phyloP scores from a whole-genome alignment of 2,888 invertebrate genomes.

The Microchrysa polita region DNA sequence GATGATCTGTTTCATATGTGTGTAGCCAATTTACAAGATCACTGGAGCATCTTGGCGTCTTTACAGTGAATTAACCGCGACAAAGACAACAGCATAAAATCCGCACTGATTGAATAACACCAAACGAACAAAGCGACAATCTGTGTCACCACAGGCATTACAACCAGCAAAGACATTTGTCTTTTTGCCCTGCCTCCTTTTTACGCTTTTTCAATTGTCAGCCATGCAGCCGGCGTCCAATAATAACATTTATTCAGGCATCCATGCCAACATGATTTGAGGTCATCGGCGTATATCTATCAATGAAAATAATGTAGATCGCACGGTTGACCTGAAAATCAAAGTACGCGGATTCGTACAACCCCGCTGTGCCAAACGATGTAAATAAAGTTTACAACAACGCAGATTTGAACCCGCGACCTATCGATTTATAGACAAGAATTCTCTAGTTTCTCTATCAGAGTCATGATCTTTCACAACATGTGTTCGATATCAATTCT shows the following conservation, averaged over 20 bases:
- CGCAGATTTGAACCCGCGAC: conserved; percentile 11
- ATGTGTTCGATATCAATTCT: background rate
- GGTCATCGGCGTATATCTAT: conserved; percentile 27
- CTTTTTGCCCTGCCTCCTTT: too few relatives aligned
- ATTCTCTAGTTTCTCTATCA: background rate
- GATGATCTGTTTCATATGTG: background rate
- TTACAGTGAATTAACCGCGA: background rate
- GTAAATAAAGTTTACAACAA: too few relatives aligned
- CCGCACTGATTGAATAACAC: background rate
- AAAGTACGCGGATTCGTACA: background rate
- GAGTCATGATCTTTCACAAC: conserved; percentile 4
- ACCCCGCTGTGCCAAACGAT: background rate
- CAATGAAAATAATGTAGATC: conserved; percentile 32
- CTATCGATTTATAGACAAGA: background rate
- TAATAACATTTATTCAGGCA: conserved; percentile 19
- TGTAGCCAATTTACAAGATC: background rate
- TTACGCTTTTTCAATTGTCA: background rate
- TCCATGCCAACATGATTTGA: conserved; percentile 14
- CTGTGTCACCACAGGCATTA: background rate
- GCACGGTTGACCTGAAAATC: background rate
- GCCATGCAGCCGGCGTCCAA: conserved; percentile 1
- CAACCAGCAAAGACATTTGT: background rate
- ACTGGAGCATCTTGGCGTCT: background rate
- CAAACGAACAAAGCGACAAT: background rate
- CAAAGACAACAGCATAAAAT: background rate